Conservation (phyloP, 2,113 vertebrate species). For the Eonycteris spelaea region DNA sequence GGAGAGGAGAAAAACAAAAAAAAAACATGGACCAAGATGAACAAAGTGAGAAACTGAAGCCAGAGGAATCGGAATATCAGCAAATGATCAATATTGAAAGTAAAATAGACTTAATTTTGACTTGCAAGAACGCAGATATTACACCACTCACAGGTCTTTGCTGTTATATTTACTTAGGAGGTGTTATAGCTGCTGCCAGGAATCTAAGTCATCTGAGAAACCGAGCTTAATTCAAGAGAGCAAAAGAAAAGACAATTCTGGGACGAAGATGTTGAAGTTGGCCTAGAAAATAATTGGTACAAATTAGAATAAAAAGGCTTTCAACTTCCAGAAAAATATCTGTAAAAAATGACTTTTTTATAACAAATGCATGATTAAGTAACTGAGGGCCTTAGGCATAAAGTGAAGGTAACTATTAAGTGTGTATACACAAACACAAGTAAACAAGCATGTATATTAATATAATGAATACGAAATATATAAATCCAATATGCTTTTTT, state of each 20-base stretch:
- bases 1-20: background rate
- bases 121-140: background rate
- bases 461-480: background rate
- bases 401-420: background rate
- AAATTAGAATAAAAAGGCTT: background rate
- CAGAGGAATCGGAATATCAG: background rate
- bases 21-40: background rate
- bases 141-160: background rate
- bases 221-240: accelerated
- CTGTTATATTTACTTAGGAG: background rate
- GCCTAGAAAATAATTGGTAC: background rate
- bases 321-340: background rate
- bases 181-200: background rate
- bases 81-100: background rate
- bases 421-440: background rate
- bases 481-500: background rate
- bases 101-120: background rate
- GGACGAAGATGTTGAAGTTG: background rate
- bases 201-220: background rate
- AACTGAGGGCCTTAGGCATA: background rate
- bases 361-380: background rate
- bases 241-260: background rate
- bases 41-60: background rate
- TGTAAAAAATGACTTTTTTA: background rate
- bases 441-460: background rate